Evolutionary conservation across 2,888 invertebrate genomes (phyloP), one percentile per base, ranked within the genome.

Genomic region (Xestia xanthographa): DNA sequence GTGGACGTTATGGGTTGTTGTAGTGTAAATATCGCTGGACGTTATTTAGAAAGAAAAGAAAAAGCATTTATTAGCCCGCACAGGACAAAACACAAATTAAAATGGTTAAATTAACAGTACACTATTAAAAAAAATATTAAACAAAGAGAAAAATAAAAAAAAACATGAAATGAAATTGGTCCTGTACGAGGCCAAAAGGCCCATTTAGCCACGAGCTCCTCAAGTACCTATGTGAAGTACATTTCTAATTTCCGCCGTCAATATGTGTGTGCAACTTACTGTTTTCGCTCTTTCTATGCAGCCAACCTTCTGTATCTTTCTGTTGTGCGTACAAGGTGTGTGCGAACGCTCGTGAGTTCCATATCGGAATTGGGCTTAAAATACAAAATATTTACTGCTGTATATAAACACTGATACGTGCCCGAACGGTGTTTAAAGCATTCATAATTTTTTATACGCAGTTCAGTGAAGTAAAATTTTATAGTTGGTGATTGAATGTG

Each of bases 341-440:
- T 89, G 87, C 84, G 87, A 85, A 88, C 86, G 89, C 79, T 83
- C 91, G 92, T 92, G 92, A 89, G 91, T 85, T 91, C 86, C 84
- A 80, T 83, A 81, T 56, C 71, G 76, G 85, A 81, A 84, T 86
- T 86, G 88, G 86, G 91, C 90, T 92, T 92, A 90, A 91, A 91
- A 84, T 83, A 90, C 86, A 88, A 88, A 92, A 90, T 90, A 88
- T 90, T 85, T 86, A 81, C 60, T 74, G 84, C 50, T 53, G 83
- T 77, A 82, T 85, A 88, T 88, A 88, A 87, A 87, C 83, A 85
- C 53, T 72, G 80, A 84, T 86, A 88, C 84, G 88, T 88, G 86
- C 79, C 74, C 66, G 34, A 62, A 75, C 63, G 56, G 17, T 60
- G 76, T 79, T 83, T 86, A 85, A 85, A 82, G 78, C 74, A 68